Conservation (phyloP, 1,140 invertebrate genomes). For the Archivesica marissinica region DNA sequence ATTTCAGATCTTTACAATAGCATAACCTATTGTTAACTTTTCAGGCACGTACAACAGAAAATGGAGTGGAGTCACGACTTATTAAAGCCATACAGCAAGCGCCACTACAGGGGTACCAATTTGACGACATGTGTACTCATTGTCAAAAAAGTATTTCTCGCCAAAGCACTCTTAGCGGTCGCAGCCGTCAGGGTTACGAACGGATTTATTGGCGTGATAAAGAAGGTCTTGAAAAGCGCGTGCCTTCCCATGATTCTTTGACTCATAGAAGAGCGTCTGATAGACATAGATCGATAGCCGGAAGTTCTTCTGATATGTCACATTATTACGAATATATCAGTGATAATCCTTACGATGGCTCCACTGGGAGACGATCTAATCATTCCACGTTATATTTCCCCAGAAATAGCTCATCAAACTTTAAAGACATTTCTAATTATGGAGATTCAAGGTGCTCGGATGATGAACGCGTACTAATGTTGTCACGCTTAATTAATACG, state of each 20-base stretch:
- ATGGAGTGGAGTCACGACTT: slow-evolving; percentile 46
- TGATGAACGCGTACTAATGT: slow-evolving; percentile 45
- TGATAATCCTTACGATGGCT: slow-evolving; percentile 51
- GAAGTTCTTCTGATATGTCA: slow-evolving; percentile 59
- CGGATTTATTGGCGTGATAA: slow-evolving; percentile 56
- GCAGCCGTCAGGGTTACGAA: slow-evolving; percentile 56
- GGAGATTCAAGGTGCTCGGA: slow-evolving; percentile 47
- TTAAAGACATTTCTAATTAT: slow-evolving; percentile 44
- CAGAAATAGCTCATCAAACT: slow-evolving; percentile 52
- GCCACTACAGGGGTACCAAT: slow-evolving; percentile 43
- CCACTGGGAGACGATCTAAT: slow-evolving; percentile 40
- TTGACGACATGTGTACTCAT: slow-evolving; percentile 56
- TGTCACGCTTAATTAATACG: slow-evolving; percentile 34
- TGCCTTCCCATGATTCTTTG: slow-evolving; percentile 47
- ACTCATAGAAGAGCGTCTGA: slow-evolving; percentile 43
- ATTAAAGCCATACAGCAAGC: slow-evolving; percentile 58
- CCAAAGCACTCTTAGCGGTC: slow-evolving; percentile 52
- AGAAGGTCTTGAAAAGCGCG: slow-evolving; percentile 15
- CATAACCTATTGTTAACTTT: slow-evolving; percentile 17
- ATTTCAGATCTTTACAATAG: too few relatives aligned
- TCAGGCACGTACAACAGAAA: slow-evolving; percentile 55
- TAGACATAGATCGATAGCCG: slow-evolving; percentile 53
- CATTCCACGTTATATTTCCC: slow-evolving; percentile 58
- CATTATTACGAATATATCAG: slow-evolving; percentile 63
- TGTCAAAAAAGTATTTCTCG: slow-evolving; percentile 31